These are phyloP conservation scores for Eudasyphora cyanicolor DNA, from an alignment of 2,888 invertebrate species.

Conservation along the genomic window DNA sequence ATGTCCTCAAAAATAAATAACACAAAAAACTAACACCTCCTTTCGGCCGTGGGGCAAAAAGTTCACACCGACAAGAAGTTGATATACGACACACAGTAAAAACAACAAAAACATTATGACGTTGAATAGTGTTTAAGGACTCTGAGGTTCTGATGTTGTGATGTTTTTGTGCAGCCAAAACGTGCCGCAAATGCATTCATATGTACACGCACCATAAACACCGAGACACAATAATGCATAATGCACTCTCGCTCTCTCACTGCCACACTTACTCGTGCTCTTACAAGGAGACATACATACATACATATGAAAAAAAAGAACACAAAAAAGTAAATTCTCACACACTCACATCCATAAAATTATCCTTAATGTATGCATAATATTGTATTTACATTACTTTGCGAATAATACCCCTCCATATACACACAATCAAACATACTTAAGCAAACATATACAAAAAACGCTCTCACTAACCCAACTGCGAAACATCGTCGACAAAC, in stretches of 20 bases:
- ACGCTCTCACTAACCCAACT: neutral
- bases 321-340: too few species aligned
- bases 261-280: constrained; percentile 14
- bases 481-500: neutral
- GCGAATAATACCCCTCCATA: neutral
- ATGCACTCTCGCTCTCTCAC: neutral
- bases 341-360: neutral
- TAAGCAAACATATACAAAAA: neutral
- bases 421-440: too few species aligned
- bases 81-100: neutral
- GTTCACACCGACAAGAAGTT: neutral
- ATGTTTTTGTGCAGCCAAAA: neutral
- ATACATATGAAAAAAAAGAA: constrained; percentile 32
- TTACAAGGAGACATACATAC: constrained; percentile 9
- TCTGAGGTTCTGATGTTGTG: too few species aligned
- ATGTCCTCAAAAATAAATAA: neutral
- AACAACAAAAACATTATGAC: neutral
- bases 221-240: neutral
- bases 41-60: neutral
- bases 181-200: neutral
- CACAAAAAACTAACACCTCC: neutral
- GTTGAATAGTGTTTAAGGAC: neutral
- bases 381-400: constrained; percentile 25
- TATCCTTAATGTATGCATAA: constrained; percentile 20
- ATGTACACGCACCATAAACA: constrained; percentile 6